These are phyloP conservation scores for Otolemur garnettii DNA, from an alignment of 2,113 vertebrate genomes.

Conservation along the genomic window DNA sequence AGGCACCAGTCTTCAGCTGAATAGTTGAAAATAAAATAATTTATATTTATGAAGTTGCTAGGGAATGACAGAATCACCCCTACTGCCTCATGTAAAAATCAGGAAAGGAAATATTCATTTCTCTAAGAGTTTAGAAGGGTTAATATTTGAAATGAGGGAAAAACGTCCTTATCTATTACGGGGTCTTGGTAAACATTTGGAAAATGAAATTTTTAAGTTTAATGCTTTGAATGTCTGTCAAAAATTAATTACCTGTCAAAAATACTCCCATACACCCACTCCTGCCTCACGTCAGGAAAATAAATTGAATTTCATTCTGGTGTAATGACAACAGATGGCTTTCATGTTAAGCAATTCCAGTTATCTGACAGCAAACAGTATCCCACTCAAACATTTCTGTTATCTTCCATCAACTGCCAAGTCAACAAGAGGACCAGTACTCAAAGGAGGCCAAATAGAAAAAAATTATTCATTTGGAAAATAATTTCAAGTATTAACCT, in stretches of 20 bases:
- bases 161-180: not conserved
- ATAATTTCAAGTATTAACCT: conserved; percentile 10
- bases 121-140: not conserved
- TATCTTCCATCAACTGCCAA: conserved; percentile 53
- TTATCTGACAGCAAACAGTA: conserved; percentile 56
- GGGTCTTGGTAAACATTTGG: conserved; percentile 53
- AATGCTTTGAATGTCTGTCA: conserved; percentile 52
- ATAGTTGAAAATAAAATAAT: not conserved
- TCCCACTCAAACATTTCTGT: conserved; percentile 52
- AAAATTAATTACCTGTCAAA: conserved; percentile 73
- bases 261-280: conserved; percentile 14
- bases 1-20: not conserved
- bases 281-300: conserved; percentile 29
- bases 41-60: conserved; percentile 16
- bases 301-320: conserved; percentile 67
- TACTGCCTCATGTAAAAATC: conserved; percentile 35
- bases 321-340: conserved; percentile 68
- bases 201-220: conserved; percentile 61
- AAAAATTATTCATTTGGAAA: not conserved
- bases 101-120: conserved; percentile 9
- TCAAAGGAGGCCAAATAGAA: not conserved
- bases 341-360: conserved; percentile 57
- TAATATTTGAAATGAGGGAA: conserved; percentile 11
- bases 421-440: not conserved
- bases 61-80: not conserved